Percentiles rank a stretch among this genome's conserved stretches.
Evolutionary conservation across 2,113 vertebrate genomes (phyloP).

Genomic region (Cyrtonyx montezumae): DNA sequence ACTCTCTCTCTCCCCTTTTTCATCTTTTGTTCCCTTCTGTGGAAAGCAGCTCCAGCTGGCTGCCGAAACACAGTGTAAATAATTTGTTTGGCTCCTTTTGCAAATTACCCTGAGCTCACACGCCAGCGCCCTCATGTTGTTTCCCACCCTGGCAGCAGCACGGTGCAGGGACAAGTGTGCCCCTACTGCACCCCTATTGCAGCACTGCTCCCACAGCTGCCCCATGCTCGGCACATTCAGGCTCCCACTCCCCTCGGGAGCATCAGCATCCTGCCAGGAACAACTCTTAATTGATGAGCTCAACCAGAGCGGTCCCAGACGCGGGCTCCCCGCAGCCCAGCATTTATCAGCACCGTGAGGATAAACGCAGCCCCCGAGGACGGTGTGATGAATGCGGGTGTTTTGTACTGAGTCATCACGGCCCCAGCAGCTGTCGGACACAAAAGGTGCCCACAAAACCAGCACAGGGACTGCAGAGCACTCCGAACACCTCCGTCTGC

Average conservation of each 20-base stretch:
- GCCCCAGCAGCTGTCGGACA: conserved; percentile 73
- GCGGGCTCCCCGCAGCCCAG: not conserved
- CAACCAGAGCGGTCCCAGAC: not conserved
- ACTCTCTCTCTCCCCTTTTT: not conserved
- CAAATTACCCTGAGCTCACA: conserved; percentile 20
- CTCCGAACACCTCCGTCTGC: conserved; percentile 71
- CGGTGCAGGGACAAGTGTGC: not conserved
- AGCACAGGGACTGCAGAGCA: conserved; percentile 76
- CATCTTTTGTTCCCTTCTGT: not conserved
- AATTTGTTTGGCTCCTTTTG: conserved; percentile 55
- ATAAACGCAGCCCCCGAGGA: conserved; percentile 4
- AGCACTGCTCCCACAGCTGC: not conserved
- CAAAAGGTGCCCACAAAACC: conserved; percentile 66
- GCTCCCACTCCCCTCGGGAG: not conserved
- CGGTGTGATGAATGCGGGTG: not conserved
- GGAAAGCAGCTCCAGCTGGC: not conserved
- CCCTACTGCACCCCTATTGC: not conserved
- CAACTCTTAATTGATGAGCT: not conserved
- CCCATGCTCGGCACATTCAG: not conserved
- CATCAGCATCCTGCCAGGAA: not conserved
- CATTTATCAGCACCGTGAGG: conserved; percentile 8
- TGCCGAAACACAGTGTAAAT: conserved; percentile 56
- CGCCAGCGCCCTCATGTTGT: conserved; percentile 6
- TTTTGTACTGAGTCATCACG: conserved; percentile 42
- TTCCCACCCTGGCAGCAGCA: conserved; percentile 8